These are phyloP conservation scores for Sebastiscus albofasciatus DNA, from an alignment of 2,797 vertebrate genomes.

Conservation along the genomic window DNA sequence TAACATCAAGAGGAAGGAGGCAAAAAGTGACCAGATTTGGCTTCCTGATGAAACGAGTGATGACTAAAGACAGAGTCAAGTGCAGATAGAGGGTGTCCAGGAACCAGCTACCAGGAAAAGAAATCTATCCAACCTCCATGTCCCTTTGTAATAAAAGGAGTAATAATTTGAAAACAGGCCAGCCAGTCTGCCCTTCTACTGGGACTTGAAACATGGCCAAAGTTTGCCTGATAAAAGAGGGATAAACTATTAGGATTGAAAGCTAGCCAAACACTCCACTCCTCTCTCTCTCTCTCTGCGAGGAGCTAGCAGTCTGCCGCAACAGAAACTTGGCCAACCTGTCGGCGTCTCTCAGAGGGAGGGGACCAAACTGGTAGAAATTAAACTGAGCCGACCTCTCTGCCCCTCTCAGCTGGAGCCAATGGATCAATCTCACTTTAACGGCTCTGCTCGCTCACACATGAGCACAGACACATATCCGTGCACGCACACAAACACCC, in stretches of 20 bases:
- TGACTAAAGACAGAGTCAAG: background rate
- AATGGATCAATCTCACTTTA: constrained; percentile 75
- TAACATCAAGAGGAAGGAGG: background rate
- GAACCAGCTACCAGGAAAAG: background rate
- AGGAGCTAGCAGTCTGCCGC: constrained; percentile 3
- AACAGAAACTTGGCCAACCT: constrained; percentile 38
- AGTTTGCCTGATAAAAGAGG: constrained; percentile 39
- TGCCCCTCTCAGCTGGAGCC: constrained; percentile 61
- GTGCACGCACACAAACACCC: background rate
- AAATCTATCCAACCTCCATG: background rate
- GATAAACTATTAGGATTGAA: constrained; percentile 41
- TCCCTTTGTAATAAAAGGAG: constrained; percentile 24
- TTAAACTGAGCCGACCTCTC: constrained; percentile 50
- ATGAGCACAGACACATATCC: constrained; percentile 10
- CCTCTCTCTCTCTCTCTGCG: background rate
- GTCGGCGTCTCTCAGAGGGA: constrained; percentile 19
- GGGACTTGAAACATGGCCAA: constrained; percentile 39
- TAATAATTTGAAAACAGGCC: constrained; percentile 30
- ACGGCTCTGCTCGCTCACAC: constrained; percentile 43
- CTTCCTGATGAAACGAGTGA: constrained; percentile 3
- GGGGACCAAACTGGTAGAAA: constrained; percentile 35
- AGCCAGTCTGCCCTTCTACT: constrained; percentile 11
- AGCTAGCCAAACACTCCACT: constrained; percentile 8
- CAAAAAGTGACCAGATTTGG: background rate
- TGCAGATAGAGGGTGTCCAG: background rate